Conservation (phyloP, 2,888 invertebrate genomes). For the Drosophila lacicola region DNA sequence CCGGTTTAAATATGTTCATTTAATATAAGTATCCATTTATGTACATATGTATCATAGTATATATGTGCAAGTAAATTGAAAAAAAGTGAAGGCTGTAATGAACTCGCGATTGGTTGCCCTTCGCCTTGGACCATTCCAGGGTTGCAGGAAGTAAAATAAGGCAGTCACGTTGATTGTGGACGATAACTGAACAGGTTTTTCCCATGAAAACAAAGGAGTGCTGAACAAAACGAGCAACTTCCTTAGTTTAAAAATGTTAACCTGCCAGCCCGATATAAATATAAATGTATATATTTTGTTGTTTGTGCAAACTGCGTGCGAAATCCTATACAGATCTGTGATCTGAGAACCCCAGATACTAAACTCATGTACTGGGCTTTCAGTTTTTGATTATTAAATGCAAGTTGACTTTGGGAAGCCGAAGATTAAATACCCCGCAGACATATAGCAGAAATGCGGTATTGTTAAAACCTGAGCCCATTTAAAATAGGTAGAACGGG, state of each 20-base stretch:
- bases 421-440: too few relatives aligned
- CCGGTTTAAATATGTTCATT: constrained; percentile 15
- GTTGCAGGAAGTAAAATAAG: constrained; percentile 61
- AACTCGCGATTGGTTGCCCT: constrained; percentile 50
- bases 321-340: constrained; percentile 40
- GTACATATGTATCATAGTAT: not conserved
- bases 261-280: not conserved
- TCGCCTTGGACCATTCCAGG: constrained; percentile 62
- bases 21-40: constrained; percentile 7
- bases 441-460: too few relatives aligned
- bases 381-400: constrained; percentile 12
- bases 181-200: constrained; percentile 61
- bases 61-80: constrained; percentile 3
- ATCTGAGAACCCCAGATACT: constrained; percentile 12
- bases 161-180: constrained; percentile 20
- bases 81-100: constrained; percentile 50
- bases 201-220: constrained; percentile 21
- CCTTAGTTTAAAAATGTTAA: constrained; percentile 51
- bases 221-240: constrained; percentile 45
- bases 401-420: not conserved
- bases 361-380: constrained; percentile 25
- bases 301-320: constrained; percentile 31
- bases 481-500: too few relatives aligned
- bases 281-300: too few relatives aligned
- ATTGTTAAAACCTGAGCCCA: too few relatives aligned